Conservation (phyloP, 2,888 invertebrate genomes). For the Pollenia angustigena region DNA sequence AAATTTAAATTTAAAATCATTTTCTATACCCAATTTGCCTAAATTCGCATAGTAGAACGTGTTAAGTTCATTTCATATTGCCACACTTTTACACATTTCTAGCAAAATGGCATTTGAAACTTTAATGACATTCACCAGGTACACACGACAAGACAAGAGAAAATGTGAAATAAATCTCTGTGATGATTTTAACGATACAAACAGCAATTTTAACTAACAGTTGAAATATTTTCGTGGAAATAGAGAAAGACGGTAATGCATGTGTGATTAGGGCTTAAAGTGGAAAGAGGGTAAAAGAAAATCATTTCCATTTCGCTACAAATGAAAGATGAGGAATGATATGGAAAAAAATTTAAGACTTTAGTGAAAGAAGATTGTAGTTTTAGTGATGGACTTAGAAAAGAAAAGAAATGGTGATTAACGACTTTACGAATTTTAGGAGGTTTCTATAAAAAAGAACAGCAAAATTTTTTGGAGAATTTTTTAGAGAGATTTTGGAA, state of each 20-base stretch:
- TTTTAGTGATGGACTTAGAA: too few species aligned
- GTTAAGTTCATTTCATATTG: not conserved
- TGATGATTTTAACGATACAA: not conserved
- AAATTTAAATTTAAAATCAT: slow-evolving; percentile 1
- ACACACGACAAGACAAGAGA: slow-evolving; percentile 3
- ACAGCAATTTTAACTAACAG: slow-evolving; percentile 12
- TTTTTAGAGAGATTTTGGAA: too few species aligned
- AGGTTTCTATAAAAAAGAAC: too few species aligned
- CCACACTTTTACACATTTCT: not conserved
- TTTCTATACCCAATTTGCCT: not conserved
- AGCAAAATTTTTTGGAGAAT: too few species aligned
- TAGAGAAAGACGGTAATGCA: not conserved
- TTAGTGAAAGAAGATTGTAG: too few species aligned
- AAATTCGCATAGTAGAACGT: not conserved
- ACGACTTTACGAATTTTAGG: too few species aligned
- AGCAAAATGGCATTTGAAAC: slow-evolving; percentile 14
- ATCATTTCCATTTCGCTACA: too few species aligned
- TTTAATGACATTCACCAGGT: not conserved
- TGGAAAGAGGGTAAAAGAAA: not conserved
- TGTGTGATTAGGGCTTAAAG: not conserved
- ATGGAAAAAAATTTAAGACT: too few species aligned
- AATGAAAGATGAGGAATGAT: too few species aligned
- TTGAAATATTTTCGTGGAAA: not conserved
- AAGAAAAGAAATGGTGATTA: too few species aligned
- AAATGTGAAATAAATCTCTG: slow-evolving; percentile 3